Evolutionary conservation across 1,140 invertebrate species (phyloP), one percentile per base, ranked within the genome.

Genomic region (Drosophila murphyi): DNA sequence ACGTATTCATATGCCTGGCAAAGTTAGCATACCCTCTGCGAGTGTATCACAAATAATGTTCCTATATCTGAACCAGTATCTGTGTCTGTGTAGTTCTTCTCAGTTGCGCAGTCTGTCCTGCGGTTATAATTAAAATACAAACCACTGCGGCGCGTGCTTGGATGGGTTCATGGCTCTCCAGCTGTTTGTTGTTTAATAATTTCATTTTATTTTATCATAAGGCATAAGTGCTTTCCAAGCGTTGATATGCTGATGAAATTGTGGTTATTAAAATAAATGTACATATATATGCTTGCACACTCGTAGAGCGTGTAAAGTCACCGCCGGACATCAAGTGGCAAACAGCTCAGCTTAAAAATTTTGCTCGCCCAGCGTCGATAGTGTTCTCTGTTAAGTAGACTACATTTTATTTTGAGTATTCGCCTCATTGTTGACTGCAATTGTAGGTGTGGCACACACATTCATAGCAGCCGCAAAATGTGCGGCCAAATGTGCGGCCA

Each of bases 41-140:
- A 61, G 56, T 29, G 47, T 35, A 69, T 57, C 10, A 6, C 5
- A 28, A 35, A 35, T n/a, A n/a, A 39, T 51, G 2, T 28, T 29
- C 3, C n/a, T 29, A 35, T 3, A 41, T n/a, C 43, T 51, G 35
- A 28, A n/a, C 20, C 8, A 3, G 2, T 4, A 8, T 28, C 6
- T 20, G 20, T 28, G 39, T 8, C 7, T 39, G 2, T 12, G 5
- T 29, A 12, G n/a, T 8, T 48, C 50, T 55, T 48, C 31, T 63
- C 62, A 37, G 57, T 57, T 82, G 57, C 37, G 35, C 35, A n/a
- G 31, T 57, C 62, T 62, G 69, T 54, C 76, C 79, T 55, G 62
- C 76, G 56, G 76, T 52, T 72, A 67, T 88, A 87, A 87, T 87
- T 87, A 87, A 87, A 83, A 77, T 69, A 74, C 68, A 76, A 76